Conservation (phyloP, 1,140 invertebrate species). For the Orchesella cincta region DNA sequence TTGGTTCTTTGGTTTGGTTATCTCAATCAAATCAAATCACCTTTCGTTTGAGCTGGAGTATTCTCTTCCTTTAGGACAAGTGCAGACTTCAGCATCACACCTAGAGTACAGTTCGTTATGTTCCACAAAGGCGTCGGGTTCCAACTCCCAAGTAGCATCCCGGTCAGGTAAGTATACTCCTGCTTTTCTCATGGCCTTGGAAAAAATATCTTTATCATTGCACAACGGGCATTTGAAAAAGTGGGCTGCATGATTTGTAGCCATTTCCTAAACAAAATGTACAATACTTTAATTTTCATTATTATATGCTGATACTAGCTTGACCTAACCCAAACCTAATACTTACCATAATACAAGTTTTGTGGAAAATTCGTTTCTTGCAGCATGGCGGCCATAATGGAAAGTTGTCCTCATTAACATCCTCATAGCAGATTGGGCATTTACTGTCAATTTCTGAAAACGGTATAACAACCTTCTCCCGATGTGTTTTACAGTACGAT, state of each 20-base stretch:
- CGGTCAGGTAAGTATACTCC: constrained; percentile 69
- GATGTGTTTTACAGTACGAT: constrained; percentile 53
- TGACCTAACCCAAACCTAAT: neutral
- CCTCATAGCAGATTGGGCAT: constrained; percentile 58
- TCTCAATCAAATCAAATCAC: too few relatives aligned
- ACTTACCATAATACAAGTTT: constrained; percentile 58
- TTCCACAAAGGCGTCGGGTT: constrained; percentile 64
- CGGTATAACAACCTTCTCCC: constrained; percentile 30
- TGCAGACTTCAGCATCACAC: constrained; percentile 37
- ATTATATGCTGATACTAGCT: neutral
- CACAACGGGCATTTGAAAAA: constrained; percentile 72
- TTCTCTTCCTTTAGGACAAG: constrained; percentile 42
- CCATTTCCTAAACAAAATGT: constrained; percentile 56
- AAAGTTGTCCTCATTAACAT: constrained; percentile 52
- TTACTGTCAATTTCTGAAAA: constrained; percentile 1
- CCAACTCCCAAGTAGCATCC: constrained; percentile 70
- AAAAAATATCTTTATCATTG: constrained; percentile 64
- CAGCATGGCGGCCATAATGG: constrained; percentile 60
- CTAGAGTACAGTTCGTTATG: constrained; percentile 30
- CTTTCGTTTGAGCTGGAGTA: constrained; percentile 15
- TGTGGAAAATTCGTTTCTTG: constrained; percentile 59
- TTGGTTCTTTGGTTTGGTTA: neutral
- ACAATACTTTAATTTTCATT: constrained; percentile 11
- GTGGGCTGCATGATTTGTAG: constrained; percentile 59
- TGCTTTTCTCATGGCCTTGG: constrained; percentile 60